phyloP scores from a whole-genome alignment of 2,113 vertebrate species.

The Brachypteracias leptosomus region DNA sequence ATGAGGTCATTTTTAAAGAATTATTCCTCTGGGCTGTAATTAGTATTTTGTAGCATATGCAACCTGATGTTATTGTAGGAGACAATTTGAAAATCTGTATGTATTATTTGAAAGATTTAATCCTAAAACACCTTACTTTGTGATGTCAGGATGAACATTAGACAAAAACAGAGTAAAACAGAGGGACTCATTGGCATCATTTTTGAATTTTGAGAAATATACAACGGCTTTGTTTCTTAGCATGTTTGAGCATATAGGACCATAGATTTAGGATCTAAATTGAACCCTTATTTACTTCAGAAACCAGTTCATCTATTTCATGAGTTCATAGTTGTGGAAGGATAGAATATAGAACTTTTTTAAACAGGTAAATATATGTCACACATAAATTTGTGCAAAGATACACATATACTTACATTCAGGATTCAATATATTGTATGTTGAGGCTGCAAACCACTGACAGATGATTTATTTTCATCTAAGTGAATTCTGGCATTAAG shows the following conservation, averaged over 20 bases:
- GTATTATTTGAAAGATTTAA: constrained; percentile 15
- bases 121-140: not conserved
- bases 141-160: not conserved
- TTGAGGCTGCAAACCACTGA: not conserved
- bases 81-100: constrained; percentile 57
- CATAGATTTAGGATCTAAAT: not conserved
- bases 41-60: constrained; percentile 72
- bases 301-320: not conserved
- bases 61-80: constrained; percentile 67
- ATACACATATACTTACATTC: not conserved
- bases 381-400: not conserved
- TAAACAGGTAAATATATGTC: not conserved
- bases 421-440: not conserved
- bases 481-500: not conserved
- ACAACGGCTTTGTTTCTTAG: not conserved
- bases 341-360: not conserved
- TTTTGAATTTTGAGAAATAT: not conserved
- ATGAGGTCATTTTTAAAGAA: constrained; percentile 76
- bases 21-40: constrained; percentile 74
- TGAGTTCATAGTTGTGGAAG: not conserved
- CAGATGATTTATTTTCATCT: not conserved
- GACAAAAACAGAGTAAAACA: not conserved
- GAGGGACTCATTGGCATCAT: not conserved
- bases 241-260: not conserved
- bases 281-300: not conserved